Conservation (phyloP, 37 sponge, comb jelly and placozoan species). For the Ianthella basta region DNA sequence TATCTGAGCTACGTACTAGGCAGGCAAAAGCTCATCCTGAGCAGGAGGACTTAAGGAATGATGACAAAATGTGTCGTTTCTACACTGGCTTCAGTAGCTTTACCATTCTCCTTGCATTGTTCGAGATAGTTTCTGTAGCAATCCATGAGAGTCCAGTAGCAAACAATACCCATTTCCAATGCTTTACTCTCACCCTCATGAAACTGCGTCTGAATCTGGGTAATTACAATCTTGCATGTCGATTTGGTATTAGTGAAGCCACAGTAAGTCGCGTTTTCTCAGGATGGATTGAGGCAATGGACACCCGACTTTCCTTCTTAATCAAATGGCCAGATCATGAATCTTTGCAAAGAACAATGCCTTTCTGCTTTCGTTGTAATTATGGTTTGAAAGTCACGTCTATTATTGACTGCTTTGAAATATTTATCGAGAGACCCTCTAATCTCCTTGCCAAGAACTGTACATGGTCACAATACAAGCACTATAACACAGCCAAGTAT, state of each 20-base stretch:
- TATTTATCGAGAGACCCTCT: neutral
- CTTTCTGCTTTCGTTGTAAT: slow-evolving; percentile 6
- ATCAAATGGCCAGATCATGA: slow-evolving; percentile 44
- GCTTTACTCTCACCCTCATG: slow-evolving; percentile 18
- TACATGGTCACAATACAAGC: slow-evolving; percentile 48
- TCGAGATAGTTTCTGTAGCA: slow-evolving; percentile 28
- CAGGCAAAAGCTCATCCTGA: slow-evolving; percentile 27
- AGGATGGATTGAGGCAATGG: slow-evolving; percentile 33
- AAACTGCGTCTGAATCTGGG: slow-evolving; percentile 15
- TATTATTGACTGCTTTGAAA: slow-evolving; percentile 50
- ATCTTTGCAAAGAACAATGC: slow-evolving; percentile 35
- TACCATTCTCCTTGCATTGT: slow-evolving; percentile 43
- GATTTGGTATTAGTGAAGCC: slow-evolving; percentile 24
- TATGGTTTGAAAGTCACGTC: neutral
- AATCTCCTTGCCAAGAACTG: neutral
- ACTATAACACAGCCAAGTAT: slow-evolving; percentile 37
- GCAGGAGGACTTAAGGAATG: slow-evolving; percentile 7
- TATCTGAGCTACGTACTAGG: neutral
- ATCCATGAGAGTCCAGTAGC: slow-evolving; percentile 4
- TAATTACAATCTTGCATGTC: slow-evolving; percentile 19
- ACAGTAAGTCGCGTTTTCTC: slow-evolving; percentile 21
- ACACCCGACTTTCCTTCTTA: slow-evolving; percentile 16
- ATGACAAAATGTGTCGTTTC: slow-evolving; percentile 30
- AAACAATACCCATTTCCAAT: slow-evolving; percentile 7
- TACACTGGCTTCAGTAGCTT: slow-evolving; percentile 50